A percentile compares a stretch with the other conserved stretches of the same genome.
These are phyloP conservation scores for Phylloscopus collybita DNA, from an alignment of 2,797 vertebrate genomes.

Conservation along the genomic window DNA sequence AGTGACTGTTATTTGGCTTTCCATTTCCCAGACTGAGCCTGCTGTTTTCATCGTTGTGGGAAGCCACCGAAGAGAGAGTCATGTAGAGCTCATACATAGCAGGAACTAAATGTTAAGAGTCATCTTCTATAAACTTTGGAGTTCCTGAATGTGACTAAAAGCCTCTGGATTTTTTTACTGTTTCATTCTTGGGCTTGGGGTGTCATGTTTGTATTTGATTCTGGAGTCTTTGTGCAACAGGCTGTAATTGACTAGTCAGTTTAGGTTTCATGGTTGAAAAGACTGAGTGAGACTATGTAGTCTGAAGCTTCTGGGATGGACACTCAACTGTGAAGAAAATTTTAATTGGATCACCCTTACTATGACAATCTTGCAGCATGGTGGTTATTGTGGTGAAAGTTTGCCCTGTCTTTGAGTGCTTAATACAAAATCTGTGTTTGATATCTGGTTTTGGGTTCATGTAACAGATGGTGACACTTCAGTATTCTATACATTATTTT, in stretches of 20 bases:
- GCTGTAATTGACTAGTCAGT: not conserved
- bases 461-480: not conserved
- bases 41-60: not conserved
- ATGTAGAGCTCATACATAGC: not conserved
- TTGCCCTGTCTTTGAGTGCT: not conserved
- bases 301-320: not conserved
- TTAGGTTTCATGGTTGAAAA: not conserved
- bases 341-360: not conserved
- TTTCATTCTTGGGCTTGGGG: not conserved
- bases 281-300: not conserved
- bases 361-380: not conserved
- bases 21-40: fast-evolving
- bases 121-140: not conserved
- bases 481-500: not conserved
- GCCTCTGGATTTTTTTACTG: not conserved
- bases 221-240: not conserved
- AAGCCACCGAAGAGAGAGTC: not conserved
- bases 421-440: not conserved
- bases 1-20: not conserved
- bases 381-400: not conserved
- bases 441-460: not conserved
- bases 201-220: not conserved
- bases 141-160: not conserved
- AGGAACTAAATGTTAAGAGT: not conserved
- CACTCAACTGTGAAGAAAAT: not conserved